Base-by-base conservation (phyloP, 2,113 vertebrate species). In the Bucco capensis region DNA sequence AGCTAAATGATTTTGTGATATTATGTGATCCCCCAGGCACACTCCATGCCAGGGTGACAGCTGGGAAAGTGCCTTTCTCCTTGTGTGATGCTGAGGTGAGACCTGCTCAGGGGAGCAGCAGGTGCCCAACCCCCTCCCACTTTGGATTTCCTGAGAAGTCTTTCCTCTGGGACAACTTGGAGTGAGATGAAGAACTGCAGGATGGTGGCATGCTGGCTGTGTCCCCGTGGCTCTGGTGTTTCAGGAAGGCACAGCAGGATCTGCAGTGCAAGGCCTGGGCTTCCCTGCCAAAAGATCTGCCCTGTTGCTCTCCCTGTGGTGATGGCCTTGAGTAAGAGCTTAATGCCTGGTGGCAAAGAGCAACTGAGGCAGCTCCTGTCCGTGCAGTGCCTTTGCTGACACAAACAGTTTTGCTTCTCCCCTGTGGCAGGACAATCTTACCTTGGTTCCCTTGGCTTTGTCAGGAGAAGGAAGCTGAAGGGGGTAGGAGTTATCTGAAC, bases 401-500 rank as follows among this genome's bases (percentile, higher is more conserved):
- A 18, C 23, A 58, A 38, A 47, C 40, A 40, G 24, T 42, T 94
- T 14, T 86, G 44, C 38, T 72, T 53, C 83, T 67, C 50, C 79
- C 57, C 40, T 21, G 46, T 24, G 49, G 70, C 74, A 85, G 71
- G 87, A 62, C 74, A 31, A 14, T 88, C 77, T 71, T 90, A 66
- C 89, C 88, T 87, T 78, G 83, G 50, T 53, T 75, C 35, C 22
- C 71, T 86, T 2, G 66, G 75, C 73, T 88, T 57, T 62, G 37
- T 90, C 27, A 75, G 23, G 74, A 87, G 89, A 57, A 89, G 54
- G 70, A 61, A 89, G 81, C 86, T 66, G 56, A 72, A 92, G 82
- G 79, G 79, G 75, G 51, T 79, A 76, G 78, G 74, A 92, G 93
- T 87, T 93, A 87, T 75, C 94, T 76, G 88, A 94, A 91, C 90